Evolutionary conservation across 2,888 invertebrate species (phyloP), one percentile per base, ranked within the genome.

Genomic region (Germaria angustata): DNA sequence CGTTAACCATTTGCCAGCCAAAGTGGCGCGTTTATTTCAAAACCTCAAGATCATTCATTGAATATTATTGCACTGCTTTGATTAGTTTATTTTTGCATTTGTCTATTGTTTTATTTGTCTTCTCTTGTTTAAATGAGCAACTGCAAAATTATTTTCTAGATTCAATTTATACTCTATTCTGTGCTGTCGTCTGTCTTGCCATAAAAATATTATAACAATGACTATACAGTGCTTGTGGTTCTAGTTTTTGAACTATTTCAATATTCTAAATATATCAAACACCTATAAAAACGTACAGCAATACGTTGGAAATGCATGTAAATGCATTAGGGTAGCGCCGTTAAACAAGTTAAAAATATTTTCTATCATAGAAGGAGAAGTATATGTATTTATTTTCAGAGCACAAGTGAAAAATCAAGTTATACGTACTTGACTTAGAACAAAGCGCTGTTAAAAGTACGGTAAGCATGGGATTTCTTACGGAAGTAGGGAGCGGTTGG

Each of bases 1-100:
- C 69, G 69, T 65, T 76, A 65, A 46, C 34, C 51, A 71, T 61
- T 82, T 66, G 79, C 79, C 75, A 82, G 82, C 82, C 82, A 79
- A 32, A 53, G 53, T 68, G 82, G 75, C 82, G 82, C 82, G 75
- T 49, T 53, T 22, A 53, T 41, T 72, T 75, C 7, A 66, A 71
- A 39, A 59, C 15, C 66, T 24, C 51, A 66, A 53, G 36, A 51
- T 66, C 39, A 66, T 53, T n/a, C n/a, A 39, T 11, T 24, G 66
- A 8, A 28, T 15, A 1, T 9, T 22, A 7, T 65, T 13, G 20
- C 46, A 68, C 28, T 41, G 53, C 17, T 34, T 20, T 32, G 13
- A 44, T 49, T 39, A 39, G 20, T 32, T 28, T 1, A 9, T 69
- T 49, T 73, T 34, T 13, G 9, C 44, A 1, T 78, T 22, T 61